A percentile compares a stretch with the other conserved stretches of the same genome.
Evolutionary conservation across 2,113 vertebrate species (phyloP).

Genomic region (Hyperopisus bebe): DNA sequence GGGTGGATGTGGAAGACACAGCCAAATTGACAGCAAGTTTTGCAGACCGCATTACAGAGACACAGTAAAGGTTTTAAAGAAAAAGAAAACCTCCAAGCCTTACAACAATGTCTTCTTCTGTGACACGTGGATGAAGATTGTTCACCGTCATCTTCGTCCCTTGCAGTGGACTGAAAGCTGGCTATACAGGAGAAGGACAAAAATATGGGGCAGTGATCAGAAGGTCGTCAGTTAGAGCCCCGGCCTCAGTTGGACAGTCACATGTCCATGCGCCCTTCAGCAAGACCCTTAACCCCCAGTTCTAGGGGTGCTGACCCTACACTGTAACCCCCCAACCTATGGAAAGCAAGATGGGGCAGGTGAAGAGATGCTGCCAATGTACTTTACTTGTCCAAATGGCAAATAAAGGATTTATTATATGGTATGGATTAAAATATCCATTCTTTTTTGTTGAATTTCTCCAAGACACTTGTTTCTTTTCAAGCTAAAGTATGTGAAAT

Average conservation of each 20-base stretch:
- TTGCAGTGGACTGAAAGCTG: conserved; percentile 82
- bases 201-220: neutral
- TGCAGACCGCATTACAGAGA: neutral
- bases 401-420: neutral
- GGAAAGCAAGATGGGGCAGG: neutral
- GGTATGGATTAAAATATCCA: neutral
- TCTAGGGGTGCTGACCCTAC: neutral
- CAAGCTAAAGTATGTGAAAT: neutral
- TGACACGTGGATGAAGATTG: conserved; percentile 91
- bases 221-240: neutral
- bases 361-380: neutral
- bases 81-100: conserved; percentile 38
- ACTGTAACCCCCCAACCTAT: neutral
- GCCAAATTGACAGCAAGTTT: conserved; percentile 19
- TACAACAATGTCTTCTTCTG: conserved; percentile 96
- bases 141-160: conserved; percentile 97
- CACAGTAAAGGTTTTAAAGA: neutral
- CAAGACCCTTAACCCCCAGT: neutral
- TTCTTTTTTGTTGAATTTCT: neutral
- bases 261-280: neutral
- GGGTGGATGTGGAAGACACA: conserved; percentile 13
- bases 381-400: neutral
- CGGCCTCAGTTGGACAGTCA: neutral
- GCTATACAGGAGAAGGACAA: conserved; percentile 50
- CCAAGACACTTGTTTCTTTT: neutral